Percentiles rank a stretch among this genome's conserved stretches.
phyloP scores from a whole-genome alignment of 2,113 vertebrate species.

The Hepsetus odoe region DNA sequence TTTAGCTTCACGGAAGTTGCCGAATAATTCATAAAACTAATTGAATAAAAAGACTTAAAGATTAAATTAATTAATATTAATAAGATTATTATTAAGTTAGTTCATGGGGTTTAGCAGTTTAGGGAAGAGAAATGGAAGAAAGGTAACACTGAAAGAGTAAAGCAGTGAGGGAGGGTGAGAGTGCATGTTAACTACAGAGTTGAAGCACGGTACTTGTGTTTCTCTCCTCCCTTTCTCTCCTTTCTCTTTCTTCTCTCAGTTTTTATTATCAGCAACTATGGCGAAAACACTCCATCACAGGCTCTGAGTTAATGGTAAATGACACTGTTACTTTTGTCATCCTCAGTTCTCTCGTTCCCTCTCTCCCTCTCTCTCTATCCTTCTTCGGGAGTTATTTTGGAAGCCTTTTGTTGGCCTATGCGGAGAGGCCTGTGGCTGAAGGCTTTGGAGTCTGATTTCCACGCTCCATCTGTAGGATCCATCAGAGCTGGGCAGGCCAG shows the following conservation, averaged over 20 bases:
- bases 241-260: constrained; percentile 55
- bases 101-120: constrained; percentile 19
- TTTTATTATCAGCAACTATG: constrained; percentile 72
- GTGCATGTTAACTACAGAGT: constrained; percentile 69
- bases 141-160: constrained; percentile 50
- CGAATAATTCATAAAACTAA: not conserved
- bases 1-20: not conserved
- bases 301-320: constrained; percentile 88
- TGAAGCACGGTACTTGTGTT: constrained; percentile 42
- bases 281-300: constrained; percentile 81
- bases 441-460: constrained; percentile 96
- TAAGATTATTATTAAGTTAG: not conserved
- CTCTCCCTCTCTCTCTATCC: constrained; percentile 53
- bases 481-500: constrained; percentile 90
- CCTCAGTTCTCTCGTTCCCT: constrained; percentile 65
- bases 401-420: constrained; percentile 91
- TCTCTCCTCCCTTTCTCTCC: constrained; percentile 55
- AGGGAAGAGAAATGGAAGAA: constrained; percentile 44
- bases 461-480: constrained; percentile 99
- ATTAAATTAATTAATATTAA: not conserved
- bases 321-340: constrained; percentile 90
- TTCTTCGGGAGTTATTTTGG: constrained; percentile 87
- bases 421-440: constrained; percentile 92
- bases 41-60: no score
- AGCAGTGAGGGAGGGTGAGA: constrained; percentile 7